Evolutionary conservation across 2,113 vertebrate species (phyloP), one percentile per base, ranked within the genome.

Genomic region (Leptocoma aspasia): DNA sequence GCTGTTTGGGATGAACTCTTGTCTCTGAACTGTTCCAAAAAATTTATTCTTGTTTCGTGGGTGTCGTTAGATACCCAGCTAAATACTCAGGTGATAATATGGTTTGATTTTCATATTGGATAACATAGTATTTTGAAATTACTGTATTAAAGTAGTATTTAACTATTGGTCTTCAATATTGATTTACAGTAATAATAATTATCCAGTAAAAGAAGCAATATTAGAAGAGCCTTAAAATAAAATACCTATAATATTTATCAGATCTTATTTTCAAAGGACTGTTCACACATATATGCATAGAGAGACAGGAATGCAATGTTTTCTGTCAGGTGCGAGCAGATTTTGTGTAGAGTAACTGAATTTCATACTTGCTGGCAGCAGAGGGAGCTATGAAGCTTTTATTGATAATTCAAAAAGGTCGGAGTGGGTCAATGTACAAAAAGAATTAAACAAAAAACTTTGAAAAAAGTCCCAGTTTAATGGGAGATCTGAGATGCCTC

Each of bases 371-470:
- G 8, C 14, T 84, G 72, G 22, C 96, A 94, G 94, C 76, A 97
- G 96, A 94, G 95, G 95, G 96, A 92, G 96, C 95, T 64, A 9
- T 71, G 72, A 60, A 66, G 68, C 76, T 83, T 86, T 88, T 71
- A 73, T 47, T 8, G 39, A 11, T 53, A 10, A 7, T 23, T 65
- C 15, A 4, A 9, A 33, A 52, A 64, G 35, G 53, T 82, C 0
- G 1, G 15, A 5, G 17, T 6, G 8, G 35, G 11, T 49, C 17
- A 19, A 19, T 39, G 20, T 33, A 5, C 31, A 76, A 81, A 63
- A 45, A 26, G 33, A 54, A 10, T 15, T 9, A 5, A 21, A 26
- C 26, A 1, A 53, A 15, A 31, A 27, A 42, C 9, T 6, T 16
- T 18, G 35, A 44, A 28, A 28, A 5, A 44, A 27, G 7, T 42